These are phyloP conservation scores for Trichoplusia ni DNA, from an alignment of 1,140 invertebrate species.

Conservation along the genomic window DNA sequence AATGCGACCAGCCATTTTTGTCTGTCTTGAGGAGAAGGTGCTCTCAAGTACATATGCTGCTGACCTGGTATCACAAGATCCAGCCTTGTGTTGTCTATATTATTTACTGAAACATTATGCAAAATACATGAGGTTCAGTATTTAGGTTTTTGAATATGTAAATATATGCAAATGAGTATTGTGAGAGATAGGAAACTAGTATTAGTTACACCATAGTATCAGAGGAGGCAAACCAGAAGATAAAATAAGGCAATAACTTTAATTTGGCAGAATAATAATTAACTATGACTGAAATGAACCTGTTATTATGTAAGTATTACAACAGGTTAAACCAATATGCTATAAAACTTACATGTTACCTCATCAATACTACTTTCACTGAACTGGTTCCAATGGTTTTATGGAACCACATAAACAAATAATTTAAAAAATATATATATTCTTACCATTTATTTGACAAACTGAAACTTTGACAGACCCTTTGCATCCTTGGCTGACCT, in stretches of 20 bases:
- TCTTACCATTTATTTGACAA: conserved; percentile 90
- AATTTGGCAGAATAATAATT: too few relatives aligned
- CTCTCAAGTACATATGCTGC: conserved; percentile 90
- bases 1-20: conserved; percentile 92
- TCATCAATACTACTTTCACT: conserved; percentile 24
- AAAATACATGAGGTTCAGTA: background rate
- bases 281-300: too few relatives aligned
- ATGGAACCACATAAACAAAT: background rate
- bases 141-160: too few relatives aligned
- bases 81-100: conserved; percentile 86
- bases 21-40: conserved; percentile 87
- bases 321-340: too few relatives aligned
- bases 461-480: conserved; percentile 91
- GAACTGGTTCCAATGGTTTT: background rate
- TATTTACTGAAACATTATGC: conserved; percentile 83
- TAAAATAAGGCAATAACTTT: too few relatives aligned
- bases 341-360: background rate
- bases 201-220: too few relatives aligned
- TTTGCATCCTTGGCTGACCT: conserved; percentile 92
- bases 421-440: too few relatives aligned
- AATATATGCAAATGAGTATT: too few relatives aligned
- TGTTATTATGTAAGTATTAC: too few relatives aligned
- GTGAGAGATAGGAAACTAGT: too few relatives aligned
- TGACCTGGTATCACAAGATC: conserved; percentile 92
- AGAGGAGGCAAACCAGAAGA: too few relatives aligned